phyloP scores from a whole-genome alignment of 2,797 vertebrate genomes.

The Danio choprae region DNA sequence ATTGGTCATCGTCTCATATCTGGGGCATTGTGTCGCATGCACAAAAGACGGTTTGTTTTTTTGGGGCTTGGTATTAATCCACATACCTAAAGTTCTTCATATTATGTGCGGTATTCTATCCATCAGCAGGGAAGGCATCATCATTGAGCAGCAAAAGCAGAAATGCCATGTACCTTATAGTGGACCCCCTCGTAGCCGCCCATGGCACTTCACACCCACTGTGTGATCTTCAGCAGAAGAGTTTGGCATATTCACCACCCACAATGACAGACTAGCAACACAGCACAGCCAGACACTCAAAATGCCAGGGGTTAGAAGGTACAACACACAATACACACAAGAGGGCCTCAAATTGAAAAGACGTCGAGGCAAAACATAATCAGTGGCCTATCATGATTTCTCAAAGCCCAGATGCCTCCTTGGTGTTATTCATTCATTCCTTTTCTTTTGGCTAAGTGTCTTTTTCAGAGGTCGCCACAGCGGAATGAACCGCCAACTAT shows the following conservation, averaged over 20 bases:
- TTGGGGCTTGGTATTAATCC: slow-evolving; percentile 4
- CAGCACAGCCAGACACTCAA: slow-evolving; percentile 7
- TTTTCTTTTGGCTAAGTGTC: no score
- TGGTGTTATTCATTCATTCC: no score
- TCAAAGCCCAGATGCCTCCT: slow-evolving; percentile 34
- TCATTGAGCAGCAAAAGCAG: slow-evolving; percentile 18
- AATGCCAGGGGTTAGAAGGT: slow-evolving; percentile 38
- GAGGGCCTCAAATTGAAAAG: slow-evolving; percentile 40
- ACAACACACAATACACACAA: slow-evolving; percentile 13
- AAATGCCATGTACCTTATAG: slow-evolving; percentile 39
- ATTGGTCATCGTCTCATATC: slow-evolving; percentile 45
- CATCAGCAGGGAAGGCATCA: slow-evolving; percentile 2
- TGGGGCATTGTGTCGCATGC: slow-evolving; percentile 16
- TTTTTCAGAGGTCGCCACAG: no score
- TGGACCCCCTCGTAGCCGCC: slow-evolving; percentile 33
- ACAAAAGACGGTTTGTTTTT: neutral
- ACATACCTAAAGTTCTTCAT: neutral
- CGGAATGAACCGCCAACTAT: no score
- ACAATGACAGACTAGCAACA: slow-evolving; percentile 34
- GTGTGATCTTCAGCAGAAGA: slow-evolving; percentile 49
- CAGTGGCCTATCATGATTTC: slow-evolving; percentile 46
- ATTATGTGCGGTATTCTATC: neutral
- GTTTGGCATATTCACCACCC: slow-evolving; percentile 19
- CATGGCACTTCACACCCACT: slow-evolving; percentile 40
- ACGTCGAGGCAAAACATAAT: slow-evolving; percentile 28